phyloP scores from a whole-genome alignment of 2,113 vertebrate species.

The Pungitius pungitius region DNA sequence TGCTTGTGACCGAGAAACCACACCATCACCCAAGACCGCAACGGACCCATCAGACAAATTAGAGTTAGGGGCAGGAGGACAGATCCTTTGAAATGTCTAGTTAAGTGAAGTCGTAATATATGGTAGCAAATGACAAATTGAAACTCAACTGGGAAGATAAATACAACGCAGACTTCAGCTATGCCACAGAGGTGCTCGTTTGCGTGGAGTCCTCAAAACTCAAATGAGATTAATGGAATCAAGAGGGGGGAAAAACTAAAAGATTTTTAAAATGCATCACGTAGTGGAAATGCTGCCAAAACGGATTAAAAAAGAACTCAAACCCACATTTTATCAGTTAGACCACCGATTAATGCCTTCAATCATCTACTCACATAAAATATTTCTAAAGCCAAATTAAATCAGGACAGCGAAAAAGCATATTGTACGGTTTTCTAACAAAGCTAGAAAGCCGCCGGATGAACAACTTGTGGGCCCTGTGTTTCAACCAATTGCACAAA shows the following conservation, averaged over 20 bases:
- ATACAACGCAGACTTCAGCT: neutral
- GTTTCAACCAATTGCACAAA: neutral
- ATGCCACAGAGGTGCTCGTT: neutral
- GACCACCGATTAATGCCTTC: slow-evolving; percentile 3
- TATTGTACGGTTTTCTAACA: slow-evolving; percentile 8
- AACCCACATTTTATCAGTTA: neutral
- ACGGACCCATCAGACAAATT: neutral
- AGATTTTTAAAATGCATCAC: neutral
- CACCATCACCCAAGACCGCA: neutral
- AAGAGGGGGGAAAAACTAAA: neutral
- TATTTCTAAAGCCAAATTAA: neutral
- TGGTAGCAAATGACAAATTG: neutral
- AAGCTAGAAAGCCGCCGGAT: slow-evolving; percentile 2
- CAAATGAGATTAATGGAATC: neutral
- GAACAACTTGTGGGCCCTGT: neutral
- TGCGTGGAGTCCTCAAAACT: neutral
- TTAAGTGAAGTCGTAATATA: neutral
- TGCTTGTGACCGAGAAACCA: slow-evolving; percentile 29
- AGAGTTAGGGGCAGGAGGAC: neutral
- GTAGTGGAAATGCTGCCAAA: neutral
- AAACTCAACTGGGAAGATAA: neutral
- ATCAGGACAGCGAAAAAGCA: neutral
- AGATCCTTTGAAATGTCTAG: neutral
- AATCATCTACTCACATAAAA: slow-evolving; percentile 5
- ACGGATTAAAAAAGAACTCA: slow-evolving; percentile 9